Conservation (phyloP, 2,888 invertebrate species). For the Stegophylla sp. region DNA sequence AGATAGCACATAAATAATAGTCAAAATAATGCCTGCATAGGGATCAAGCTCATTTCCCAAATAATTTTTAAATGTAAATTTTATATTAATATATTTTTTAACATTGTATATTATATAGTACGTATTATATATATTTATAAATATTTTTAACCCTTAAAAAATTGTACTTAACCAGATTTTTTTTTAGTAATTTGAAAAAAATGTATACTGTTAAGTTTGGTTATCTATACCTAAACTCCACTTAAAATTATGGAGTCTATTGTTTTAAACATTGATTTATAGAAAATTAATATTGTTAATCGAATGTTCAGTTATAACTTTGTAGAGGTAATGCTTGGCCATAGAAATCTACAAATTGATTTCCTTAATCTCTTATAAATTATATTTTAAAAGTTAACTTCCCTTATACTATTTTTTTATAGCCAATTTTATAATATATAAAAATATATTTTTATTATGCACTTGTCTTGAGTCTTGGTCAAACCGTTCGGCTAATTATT, state of each 20-base stretch:
- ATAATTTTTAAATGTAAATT: constrained; percentile 20
- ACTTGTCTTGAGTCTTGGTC: neutral
- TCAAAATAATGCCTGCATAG: neutral
- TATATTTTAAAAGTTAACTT: constrained; percentile 24
- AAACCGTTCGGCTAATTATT: neutral
- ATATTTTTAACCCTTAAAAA: neutral
- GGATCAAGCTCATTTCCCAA: neutral
- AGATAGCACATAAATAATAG: neutral
- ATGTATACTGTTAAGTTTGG: constrained; percentile 30
- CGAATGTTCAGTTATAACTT: constrained; percentile 25
- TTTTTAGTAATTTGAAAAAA: constrained; percentile 13
- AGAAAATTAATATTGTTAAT: constrained; percentile 29
- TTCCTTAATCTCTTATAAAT: neutral
- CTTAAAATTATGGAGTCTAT: neutral
- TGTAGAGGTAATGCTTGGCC: neutral
- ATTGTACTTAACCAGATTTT: constrained; percentile 11
- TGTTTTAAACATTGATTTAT: constrained; percentile 21
- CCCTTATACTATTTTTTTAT: constrained; percentile 33
- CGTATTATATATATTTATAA: neutral
- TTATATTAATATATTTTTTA: neutral
- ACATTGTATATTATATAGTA: constrained; percentile 15
- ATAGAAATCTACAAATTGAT: neutral
- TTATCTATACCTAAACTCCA: constrained; percentile 28
- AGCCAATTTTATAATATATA: neutral
- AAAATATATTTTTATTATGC: constrained; percentile 8